phyloP scores from a whole-genome alignment of 2,888 invertebrate species.

The Gari tellinella region DNA sequence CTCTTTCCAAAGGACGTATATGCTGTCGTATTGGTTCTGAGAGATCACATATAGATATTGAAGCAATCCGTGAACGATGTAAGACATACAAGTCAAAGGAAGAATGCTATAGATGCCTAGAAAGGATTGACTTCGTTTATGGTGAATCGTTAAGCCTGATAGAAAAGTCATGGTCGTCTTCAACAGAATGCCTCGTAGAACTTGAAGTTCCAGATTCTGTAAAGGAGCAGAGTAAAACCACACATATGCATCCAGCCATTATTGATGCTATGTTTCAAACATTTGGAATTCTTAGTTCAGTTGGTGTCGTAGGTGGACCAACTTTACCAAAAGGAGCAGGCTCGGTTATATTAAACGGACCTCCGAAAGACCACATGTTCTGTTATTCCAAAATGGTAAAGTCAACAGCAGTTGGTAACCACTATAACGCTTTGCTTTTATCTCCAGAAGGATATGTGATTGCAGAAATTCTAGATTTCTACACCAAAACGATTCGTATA shows the following conservation, averaged over 20 bases:
- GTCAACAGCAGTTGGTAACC: slow-evolving; percentile 45
- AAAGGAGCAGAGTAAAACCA: slow-evolving; percentile 44
- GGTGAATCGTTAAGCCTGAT: slow-evolving; percentile 51
- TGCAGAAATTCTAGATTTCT: slow-evolving; percentile 11
- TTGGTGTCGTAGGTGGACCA: slow-evolving; percentile 34
- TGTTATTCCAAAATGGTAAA: slow-evolving; percentile 54
- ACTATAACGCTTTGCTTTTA: slow-evolving; percentile 9
- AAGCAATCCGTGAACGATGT: slow-evolving; percentile 39
- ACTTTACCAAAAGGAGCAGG: slow-evolving; percentile 60
- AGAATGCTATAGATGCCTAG: slow-evolving; percentile 42
- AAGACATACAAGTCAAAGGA: slow-evolving; percentile 14
- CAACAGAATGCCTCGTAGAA: slow-evolving; percentile 59
- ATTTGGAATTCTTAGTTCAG: too few species aligned
- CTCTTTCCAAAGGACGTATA: slow-evolving; percentile 5
- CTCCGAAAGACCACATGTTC: slow-evolving; percentile 58
- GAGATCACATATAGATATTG: slow-evolving; percentile 23
- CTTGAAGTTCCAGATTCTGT: slow-evolving; percentile 54
- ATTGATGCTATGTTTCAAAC: slow-evolving; percentile 67
- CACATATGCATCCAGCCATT: slow-evolving; percentile 65
- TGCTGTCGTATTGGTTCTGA: neutral
- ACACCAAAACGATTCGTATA: neutral
- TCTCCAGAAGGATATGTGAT: slow-evolving; percentile 7
- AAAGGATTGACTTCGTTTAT: slow-evolving; percentile 43
- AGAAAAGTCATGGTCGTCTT: slow-evolving; percentile 44
- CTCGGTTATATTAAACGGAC: slow-evolving; percentile 45